Evolutionary conservation across 2,888 invertebrate genomes (phyloP), one percentile per base, ranked within the genome.

Genomic region (Stratiomys singularior): DNA sequence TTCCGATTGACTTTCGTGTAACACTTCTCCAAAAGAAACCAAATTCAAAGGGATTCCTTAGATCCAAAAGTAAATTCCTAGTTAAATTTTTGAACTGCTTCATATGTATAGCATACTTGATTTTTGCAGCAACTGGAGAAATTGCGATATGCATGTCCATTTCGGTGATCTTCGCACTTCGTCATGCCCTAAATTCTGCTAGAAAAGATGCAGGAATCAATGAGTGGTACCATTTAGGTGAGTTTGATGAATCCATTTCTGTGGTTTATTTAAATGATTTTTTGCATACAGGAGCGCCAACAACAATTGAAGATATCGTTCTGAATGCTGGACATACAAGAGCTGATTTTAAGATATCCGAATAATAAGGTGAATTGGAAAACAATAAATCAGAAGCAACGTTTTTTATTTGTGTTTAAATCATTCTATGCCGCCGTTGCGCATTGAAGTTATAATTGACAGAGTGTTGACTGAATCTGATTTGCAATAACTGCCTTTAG

Each of bases 131-230:
- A 1, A 88, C 89, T 1, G 90, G 89, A 1, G 91, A 91, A 82
- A 90, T 90, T 46, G 86, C 90, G 0, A 81, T 89, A 0, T 89
- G 89, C 80, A 82, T 90, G 52, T 84, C 89, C 0, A 85, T 88
- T 1, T 87, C 88, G 0, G 83, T 89, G 7, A 88, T 90, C 0
- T 88, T 92, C 77, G 93, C 93, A 0, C 85, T 93, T 5, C 87
- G 92, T 4, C 87, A 91, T 80, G 92, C 93, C 0, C 83, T 93
- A 2, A 87, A 90, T 79, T 88, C 90, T 0, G 91, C 92, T 0
- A 88, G 93, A 77, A 82, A 86, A n/a, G 92, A 93, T 72, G 89
- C 90, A 15, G 66, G 44, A 18, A 18, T 66, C n/a, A n/a, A 44
- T 9, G 44, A 44, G 18, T 93, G 92, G 91, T 72, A 46, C 25